Evolutionary conservation across 2,113 vertebrate genomes (phyloP).

Genomic region (Malurus alboscapulatus): DNA sequence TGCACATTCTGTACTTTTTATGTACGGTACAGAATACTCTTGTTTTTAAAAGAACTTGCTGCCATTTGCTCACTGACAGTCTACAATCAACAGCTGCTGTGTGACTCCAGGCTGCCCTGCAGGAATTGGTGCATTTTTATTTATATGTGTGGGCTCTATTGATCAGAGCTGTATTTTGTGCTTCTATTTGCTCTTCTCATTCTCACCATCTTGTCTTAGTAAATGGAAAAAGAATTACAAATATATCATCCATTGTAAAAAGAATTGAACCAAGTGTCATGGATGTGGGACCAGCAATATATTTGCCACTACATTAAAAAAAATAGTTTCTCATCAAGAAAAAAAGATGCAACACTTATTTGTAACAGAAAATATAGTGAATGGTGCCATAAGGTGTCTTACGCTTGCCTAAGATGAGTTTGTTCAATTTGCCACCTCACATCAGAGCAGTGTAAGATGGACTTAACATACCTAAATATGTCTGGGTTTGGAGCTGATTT

Average conservation of each 20-base stretch:
- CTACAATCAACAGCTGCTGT: not conserved
- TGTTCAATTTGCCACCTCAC: not conserved
- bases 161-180: not conserved
- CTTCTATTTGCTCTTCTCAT: not conserved
- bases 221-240: not conserved
- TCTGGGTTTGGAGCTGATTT: not conserved
- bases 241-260: not conserved
- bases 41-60: not conserved
- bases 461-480: not conserved
- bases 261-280: not conserved
- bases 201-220: not conserved
- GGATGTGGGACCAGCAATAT: not conserved
- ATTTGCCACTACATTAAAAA: not conserved
- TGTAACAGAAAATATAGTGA: not conserved
- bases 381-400: not conserved
- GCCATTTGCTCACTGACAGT: not conserved
- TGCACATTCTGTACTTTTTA: not conserved
- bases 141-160: fast-evolving
- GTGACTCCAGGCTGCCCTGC: not conserved
- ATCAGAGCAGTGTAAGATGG: not conserved
- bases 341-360: not conserved
- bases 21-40: not conserved
- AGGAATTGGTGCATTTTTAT: not conserved
- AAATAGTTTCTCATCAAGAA: not conserved
- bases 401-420: not conserved